Base-by-base conservation (phyloP, 2,888 invertebrate genomes). In the Ormyrus nitidulus region DNA sequence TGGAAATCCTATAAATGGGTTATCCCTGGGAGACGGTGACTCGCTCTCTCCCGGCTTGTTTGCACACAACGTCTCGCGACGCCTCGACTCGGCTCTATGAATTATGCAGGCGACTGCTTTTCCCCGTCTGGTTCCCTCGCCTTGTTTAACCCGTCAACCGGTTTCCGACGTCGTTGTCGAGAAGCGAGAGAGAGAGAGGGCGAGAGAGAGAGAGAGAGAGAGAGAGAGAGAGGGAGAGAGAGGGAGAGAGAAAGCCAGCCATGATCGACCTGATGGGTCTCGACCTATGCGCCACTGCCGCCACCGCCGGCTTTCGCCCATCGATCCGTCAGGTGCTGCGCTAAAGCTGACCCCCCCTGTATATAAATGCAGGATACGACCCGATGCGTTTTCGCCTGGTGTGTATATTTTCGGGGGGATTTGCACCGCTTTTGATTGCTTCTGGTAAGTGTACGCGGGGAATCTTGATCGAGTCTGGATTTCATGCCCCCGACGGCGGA, bases 71-170 rank as follows among this genome's bases (percentile, higher is more conserved):
- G 64, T 62, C 71, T 49, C n/a, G 51, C 34, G 48, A n/a, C 65
- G 44, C 58, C 70, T 53, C 64, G 62, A 46, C 69, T 46, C 44
- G 56, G 66, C 9, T 66, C 74, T 65, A 78, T 81, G 78, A 81
- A 81, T 81, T 70, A 81, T 81, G 81, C 81, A 81, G 66, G 69
- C 59, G 13, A 11, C 73, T 74, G 80, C 80, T 77, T 80, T 73
- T 74, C 73, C 77, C 73, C 61, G 11, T 53, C 53, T 5, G 53
- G 13, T 58, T 44, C 73, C 44, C 64, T n/a, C 11, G 74, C 70
- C 74, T 79, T 74, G 73, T 81, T 77, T 68, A 74, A 74, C 73
- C 76, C 73, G 73, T 81, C 81, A 81, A 72, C 72, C 80, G 65
- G 80, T 73, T 75, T 68, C 46, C 80, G 73, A n/a, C 58, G 62